phyloP scores from a whole-genome alignment of 2,888 invertebrate species.

The Calameuta pallipes region DNA sequence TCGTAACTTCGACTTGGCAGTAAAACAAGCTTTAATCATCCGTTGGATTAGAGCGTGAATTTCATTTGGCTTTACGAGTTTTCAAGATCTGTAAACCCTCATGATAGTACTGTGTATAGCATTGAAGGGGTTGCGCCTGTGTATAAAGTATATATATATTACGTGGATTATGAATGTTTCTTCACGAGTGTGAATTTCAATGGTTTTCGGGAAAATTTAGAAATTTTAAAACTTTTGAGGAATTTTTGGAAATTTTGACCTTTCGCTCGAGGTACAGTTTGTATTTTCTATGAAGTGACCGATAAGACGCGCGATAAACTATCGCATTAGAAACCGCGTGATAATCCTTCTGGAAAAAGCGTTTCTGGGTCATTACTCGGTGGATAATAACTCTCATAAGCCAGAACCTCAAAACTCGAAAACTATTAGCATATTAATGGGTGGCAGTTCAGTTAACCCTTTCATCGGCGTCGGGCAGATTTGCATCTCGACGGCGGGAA shows the following conservation, averaged over 20 bases:
- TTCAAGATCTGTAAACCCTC: constrained; percentile 51
- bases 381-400: constrained; percentile 64
- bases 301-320: constrained; percentile 27
- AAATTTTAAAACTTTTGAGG: too few species aligned
- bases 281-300: background rate
- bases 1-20: constrained; percentile 41
- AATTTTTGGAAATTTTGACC: background rate
- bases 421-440: constrained; percentile 68
- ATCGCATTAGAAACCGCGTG: constrained; percentile 36
- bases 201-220: background rate
- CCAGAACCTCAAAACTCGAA: constrained; percentile 64
- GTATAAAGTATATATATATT: background rate
- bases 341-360: constrained; percentile 65
- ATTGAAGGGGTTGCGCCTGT: background rate
- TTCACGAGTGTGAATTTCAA: background rate
- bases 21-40: constrained; percentile 60
- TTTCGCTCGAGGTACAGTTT: background rate
- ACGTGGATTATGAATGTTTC: background rate
- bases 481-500: constrained; percentile 56
- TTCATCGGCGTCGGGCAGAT: constrained; percentile 65
- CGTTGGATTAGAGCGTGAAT: constrained; percentile 57
- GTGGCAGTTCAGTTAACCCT: constrained; percentile 66
- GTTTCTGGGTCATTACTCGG: constrained; percentile 65
- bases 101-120: background rate
- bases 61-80: constrained; percentile 65